Conservation (phyloP, 1,140 invertebrate genomes). For the Drosophila erecta region DNA sequence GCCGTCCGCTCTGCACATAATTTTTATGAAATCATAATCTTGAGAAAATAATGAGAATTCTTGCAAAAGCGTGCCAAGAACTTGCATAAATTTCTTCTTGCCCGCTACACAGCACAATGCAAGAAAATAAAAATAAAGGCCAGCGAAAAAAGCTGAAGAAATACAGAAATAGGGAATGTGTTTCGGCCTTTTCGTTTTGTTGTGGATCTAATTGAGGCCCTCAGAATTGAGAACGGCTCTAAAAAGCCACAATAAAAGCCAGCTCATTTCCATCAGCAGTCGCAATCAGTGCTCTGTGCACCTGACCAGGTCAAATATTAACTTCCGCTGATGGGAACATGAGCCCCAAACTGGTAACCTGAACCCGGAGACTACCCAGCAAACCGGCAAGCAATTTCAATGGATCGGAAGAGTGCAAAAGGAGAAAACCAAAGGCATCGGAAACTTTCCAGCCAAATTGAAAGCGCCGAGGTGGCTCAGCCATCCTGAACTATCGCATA, state of each 20-base stretch:
- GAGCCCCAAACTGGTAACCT: constrained; percentile 11
- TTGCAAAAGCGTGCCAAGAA: constrained; percentile 61
- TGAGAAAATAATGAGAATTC: constrained; percentile 69
- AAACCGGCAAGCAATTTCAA: constrained; percentile 24
- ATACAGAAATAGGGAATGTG: constrained; percentile 15
- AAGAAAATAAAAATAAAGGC: constrained; percentile 2
- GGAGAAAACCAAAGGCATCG: constrained; percentile 39
- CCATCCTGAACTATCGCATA: constrained; percentile 21
- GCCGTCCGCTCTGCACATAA: constrained; percentile 51
- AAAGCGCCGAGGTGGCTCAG: constrained; percentile 44
- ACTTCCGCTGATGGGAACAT: constrained; percentile 41
- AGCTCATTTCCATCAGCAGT: constrained; percentile 39
- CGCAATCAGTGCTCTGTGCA: constrained; percentile 40
- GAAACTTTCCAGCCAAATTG: constrained; percentile 68
- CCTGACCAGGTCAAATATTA: constrained; percentile 51
- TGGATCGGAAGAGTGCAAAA: constrained; percentile 9
- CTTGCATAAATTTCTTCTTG: constrained; percentile 47
- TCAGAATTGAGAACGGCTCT: constrained; percentile 11
- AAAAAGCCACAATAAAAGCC: constrained; percentile 28
- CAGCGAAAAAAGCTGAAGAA: constrained; percentile 17
- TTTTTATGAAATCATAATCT: constrained; percentile 69
- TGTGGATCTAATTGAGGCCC: constrained; percentile 39
- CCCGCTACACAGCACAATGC: constrained; percentile 31
- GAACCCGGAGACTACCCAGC: constrained; percentile 15
- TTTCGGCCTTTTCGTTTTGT: constrained; percentile 9